Evolutionary conservation across 2,113 vertebrate species (phyloP).

Genomic region (Leptocoma aspasia): DNA sequence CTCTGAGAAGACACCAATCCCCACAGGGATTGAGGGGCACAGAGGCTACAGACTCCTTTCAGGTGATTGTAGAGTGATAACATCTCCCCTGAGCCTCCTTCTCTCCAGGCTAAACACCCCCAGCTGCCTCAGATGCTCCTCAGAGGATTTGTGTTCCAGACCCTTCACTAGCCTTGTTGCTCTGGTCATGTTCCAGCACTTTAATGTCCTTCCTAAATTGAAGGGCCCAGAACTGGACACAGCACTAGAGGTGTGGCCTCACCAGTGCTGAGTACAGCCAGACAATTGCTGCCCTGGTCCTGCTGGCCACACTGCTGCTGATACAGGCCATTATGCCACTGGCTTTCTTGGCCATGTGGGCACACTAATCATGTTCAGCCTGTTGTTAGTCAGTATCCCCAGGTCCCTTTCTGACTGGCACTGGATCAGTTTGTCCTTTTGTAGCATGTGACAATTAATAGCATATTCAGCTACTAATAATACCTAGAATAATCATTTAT

Average conservation of each 20-base stretch:
- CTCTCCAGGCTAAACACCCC: not conserved
- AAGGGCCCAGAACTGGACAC: too few relatives aligned
- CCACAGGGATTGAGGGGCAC: too few relatives aligned
- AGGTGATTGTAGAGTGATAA: not conserved
- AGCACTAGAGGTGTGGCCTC: accelerated
- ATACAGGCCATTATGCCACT: not conserved
- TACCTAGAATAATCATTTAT: not conserved
- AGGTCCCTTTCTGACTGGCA: not conserved
- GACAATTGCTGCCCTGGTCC: accelerated
- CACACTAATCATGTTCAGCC: not conserved
- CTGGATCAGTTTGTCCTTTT: not conserved
- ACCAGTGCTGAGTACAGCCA: accelerated
- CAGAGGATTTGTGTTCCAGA: not conserved
- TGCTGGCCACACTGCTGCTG: not conserved
- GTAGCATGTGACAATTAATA: not conserved
- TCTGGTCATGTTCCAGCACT: too few relatives aligned
- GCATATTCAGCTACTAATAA: not conserved
- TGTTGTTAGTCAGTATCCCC: too few relatives aligned
- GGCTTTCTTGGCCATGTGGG: accelerated
- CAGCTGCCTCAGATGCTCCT: not conserved
- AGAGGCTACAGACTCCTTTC: not conserved
- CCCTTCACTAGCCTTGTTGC: not conserved
- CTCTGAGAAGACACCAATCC: not conserved
- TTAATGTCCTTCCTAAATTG: not conserved
- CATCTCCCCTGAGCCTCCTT: accelerated